These are phyloP conservation scores for Sebastes kiyomatsui DNA, from an alignment of 2,797 vertebrate genomes.

Conservation along the genomic window DNA sequence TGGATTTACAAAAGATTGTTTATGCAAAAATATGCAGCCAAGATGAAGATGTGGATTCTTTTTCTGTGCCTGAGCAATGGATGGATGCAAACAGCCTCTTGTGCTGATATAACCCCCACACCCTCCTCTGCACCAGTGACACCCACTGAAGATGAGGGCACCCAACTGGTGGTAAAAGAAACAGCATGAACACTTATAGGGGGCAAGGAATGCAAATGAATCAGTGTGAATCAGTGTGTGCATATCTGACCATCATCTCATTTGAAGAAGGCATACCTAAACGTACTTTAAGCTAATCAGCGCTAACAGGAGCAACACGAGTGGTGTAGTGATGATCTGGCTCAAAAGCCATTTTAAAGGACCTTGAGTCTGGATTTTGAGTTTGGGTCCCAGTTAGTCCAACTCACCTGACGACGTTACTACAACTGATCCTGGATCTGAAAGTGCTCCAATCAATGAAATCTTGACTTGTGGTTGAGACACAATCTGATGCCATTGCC, in stretches of 20 bases:
- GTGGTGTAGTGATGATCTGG: too few species aligned
- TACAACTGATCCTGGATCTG: background rate
- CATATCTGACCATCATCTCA: too few species aligned
- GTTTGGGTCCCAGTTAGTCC: background rate
- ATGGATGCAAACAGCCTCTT: conserved; percentile 28
- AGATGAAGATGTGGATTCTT: conserved; percentile 69
- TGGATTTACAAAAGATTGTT: background rate
- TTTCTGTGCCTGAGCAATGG: conserved; percentile 55
- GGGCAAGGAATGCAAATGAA: background rate
- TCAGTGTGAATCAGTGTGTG: background rate
- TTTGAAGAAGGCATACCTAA: background rate
- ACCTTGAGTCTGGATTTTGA: background rate
- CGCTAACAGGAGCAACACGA: background rate
- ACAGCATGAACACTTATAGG: background rate
- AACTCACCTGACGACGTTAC: background rate
- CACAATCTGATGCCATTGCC: too few species aligned
- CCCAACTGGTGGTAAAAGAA: conserved; percentile 74
- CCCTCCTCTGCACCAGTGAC: conserved; percentile 24
- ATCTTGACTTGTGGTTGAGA: too few species aligned
- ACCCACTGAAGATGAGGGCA: conserved; percentile 74
- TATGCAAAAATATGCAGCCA: conserved; percentile 9
- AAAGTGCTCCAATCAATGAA: too few species aligned
- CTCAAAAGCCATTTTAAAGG: background rate
- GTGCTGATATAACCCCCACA: conserved; percentile 17
- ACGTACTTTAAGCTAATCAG: background rate